Evolutionary conservation across 2,113 vertebrate species (phyloP).

Genomic region (Nyctereutes procyonoides): DNA sequence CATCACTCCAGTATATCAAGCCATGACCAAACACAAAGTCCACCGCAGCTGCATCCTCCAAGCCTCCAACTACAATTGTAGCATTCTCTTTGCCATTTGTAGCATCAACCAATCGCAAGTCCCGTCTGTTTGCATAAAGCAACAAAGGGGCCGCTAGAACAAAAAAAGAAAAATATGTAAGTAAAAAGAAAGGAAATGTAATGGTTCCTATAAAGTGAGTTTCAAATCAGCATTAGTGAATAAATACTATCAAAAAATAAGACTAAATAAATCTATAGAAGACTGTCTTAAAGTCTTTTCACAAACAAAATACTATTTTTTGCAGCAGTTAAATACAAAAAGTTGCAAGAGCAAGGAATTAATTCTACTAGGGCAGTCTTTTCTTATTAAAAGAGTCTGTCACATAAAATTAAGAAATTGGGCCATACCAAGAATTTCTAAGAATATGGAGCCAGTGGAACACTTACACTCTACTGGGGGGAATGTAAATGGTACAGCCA

Average conservation of each 20-base stretch:
- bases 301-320: slow-evolving; percentile 44
- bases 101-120: slow-evolving; percentile 95
- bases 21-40: slow-evolving; percentile 94
- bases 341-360: not conserved
- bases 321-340: slow-evolving; percentile 58
- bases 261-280: slow-evolving; percentile 29
- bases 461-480: not conserved
- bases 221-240: slow-evolving; percentile 60
- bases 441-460: not conserved
- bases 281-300: slow-evolving; percentile 27
- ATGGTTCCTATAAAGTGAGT: not conserved
- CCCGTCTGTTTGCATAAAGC: slow-evolving; percentile 97
- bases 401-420: slow-evolving; percentile 42
- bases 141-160: slow-evolving; percentile 93
- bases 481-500: not conserved
- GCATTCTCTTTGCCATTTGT: slow-evolving; percentile 92
- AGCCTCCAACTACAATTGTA: slow-evolving; percentile 94
- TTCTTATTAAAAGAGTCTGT: not conserved
- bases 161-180: slow-evolving; percentile 51
- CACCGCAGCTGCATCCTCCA: slow-evolving; percentile 98
- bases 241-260: slow-evolving; percentile 62
- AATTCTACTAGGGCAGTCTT: not conserved
- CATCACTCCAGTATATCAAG: slow-evolving; percentile 98
- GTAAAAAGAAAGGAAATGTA: slow-evolving; percentile 3
- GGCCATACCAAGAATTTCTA: not conserved